A percentile compares a stretch with the other conserved stretches of the same genome.
These are phyloP conservation scores for Leptosomus discolor DNA, from an alignment of 2,113 vertebrate species.

Conservation along the genomic window DNA sequence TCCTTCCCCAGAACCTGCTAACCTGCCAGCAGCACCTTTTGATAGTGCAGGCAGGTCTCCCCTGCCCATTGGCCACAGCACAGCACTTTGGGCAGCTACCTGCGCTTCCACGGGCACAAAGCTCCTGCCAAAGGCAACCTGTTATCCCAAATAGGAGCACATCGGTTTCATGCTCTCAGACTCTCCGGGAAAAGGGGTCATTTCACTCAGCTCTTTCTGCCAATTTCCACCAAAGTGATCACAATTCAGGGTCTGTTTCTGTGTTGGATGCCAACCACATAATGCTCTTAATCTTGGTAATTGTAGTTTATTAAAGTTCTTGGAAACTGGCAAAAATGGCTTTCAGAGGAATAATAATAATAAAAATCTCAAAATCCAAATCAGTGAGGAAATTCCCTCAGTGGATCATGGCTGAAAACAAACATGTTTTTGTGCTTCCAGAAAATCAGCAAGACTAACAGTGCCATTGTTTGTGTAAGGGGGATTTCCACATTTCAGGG, in stretches of 20 bases:
- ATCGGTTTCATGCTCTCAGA: not conserved
- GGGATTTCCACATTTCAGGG: conserved; percentile 76
- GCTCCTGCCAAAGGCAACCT: not conserved
- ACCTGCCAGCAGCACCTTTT: not conserved
- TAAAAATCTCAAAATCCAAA: not conserved
- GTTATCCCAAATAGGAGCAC: not conserved
- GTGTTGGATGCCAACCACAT: not conserved
- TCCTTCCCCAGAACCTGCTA: not conserved
- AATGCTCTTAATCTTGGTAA: conserved; percentile 35
- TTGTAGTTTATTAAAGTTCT: conserved; percentile 51
- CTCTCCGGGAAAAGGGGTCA: not conserved
- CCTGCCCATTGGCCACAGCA: too few relatives aligned
- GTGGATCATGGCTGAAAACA: conserved; percentile 71
- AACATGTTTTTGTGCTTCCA: conserved; percentile 74
- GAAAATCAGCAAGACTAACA: conserved; percentile 61
- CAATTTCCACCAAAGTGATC: not conserved
- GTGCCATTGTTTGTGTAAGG: conserved; percentile 58
- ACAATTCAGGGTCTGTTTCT: conserved; percentile 28
- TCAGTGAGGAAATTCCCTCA: conserved; percentile 73
- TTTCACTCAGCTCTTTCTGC: not conserved
- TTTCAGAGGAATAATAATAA: conserved; percentile 20
- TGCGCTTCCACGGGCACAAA: not conserved
- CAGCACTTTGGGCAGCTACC: not conserved
- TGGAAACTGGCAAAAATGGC: conserved; percentile 61
- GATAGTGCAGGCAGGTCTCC: not conserved